Conservation (phyloP, 2,113 vertebrate genomes). For the Mionectes macconnelli region DNA sequence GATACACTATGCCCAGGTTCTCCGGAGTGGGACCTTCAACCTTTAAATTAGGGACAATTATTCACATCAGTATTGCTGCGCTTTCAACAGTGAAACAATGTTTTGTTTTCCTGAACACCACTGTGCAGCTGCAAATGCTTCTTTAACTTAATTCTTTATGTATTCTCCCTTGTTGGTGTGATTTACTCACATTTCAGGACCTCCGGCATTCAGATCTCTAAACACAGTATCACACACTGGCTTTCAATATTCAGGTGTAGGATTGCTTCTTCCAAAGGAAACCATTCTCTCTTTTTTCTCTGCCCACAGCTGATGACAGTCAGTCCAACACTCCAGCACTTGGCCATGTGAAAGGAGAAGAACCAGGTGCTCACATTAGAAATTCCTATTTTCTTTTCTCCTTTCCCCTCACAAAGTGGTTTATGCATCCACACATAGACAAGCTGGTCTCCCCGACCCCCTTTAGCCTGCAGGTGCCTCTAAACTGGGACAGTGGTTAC, state of each 20-base stretch:
- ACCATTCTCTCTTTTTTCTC: neutral
- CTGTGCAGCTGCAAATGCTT: neutral
- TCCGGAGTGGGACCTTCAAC: neutral
- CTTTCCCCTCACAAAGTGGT: neutral
- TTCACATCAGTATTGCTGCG: neutral
- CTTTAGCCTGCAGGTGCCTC: neutral
- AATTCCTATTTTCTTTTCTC: neutral
- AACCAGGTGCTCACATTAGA: neutral
- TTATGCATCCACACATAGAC: neutral
- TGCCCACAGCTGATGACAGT: neutral
- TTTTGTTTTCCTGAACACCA: neutral
- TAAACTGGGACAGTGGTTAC: too few relatives aligned
- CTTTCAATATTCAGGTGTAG: neutral
- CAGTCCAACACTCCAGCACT: neutral
- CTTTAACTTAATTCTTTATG: neutral
- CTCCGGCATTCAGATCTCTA: neutral
- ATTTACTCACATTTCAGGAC: neutral
- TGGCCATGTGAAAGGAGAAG: neutral
- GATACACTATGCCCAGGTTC: neutral
- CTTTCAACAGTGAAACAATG: neutral
- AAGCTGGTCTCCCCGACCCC: neutral
- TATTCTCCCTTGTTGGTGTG: too few relatives aligned
- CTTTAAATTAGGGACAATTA: neutral
- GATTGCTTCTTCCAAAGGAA: neutral
- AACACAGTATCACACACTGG: neutral